Conservation (phyloP, 2,888 invertebrate species). For the Yponomeuta sedellus region DNA sequence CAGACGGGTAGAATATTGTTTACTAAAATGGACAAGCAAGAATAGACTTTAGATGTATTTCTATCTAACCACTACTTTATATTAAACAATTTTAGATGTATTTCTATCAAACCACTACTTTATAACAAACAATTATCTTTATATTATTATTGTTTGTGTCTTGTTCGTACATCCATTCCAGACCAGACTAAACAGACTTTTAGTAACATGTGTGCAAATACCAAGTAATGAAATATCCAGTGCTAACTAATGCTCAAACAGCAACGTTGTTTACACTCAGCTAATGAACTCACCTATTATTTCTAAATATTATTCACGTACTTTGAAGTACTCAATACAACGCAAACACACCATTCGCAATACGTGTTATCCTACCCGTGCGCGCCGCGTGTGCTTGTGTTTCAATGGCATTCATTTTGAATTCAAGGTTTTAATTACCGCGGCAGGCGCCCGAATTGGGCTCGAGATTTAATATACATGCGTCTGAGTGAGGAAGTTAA, state of each 20-base stretch:
- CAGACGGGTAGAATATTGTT: no score
- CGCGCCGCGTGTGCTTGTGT: neutral
- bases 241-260: neutral
- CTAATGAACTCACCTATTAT: slow-evolving; percentile 1
- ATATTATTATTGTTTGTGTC: no score
- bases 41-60: no score
- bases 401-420: neutral
- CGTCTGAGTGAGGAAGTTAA: neutral
- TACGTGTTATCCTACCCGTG: neutral
- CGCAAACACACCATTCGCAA: neutral
- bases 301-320: neutral
- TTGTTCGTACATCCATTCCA: no score
- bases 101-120: no score
- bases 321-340: neutral
- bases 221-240: neutral
- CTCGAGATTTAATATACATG: neutral
- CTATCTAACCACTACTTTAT: no score
- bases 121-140: no score
- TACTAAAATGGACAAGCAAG: no score
- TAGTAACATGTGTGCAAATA: no score
- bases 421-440: neutral
- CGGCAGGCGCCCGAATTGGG: neutral
- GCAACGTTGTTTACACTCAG: neutral
- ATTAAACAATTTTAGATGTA: no score
- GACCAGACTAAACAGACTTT: no score